Evolutionary conservation across 2,113 vertebrate species (phyloP).

Genomic region (Daboia siamensis): DNA sequence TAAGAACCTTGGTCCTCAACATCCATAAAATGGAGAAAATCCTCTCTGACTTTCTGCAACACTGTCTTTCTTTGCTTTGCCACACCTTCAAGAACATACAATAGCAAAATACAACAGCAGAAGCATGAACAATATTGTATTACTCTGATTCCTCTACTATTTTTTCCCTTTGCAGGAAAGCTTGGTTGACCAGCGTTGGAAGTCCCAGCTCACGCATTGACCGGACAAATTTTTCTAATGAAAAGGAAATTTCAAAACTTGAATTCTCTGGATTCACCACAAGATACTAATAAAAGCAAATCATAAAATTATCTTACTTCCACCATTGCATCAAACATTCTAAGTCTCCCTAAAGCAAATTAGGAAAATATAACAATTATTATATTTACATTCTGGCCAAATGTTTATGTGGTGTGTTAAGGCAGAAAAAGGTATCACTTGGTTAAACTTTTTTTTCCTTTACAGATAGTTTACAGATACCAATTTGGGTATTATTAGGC

Average conservation of each 20-base stretch:
- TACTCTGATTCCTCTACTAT: constrained; percentile 19
- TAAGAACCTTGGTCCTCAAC: background rate
- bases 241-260: constrained; percentile 80
- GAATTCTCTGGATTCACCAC: constrained; percentile 84
- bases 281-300: constrained; percentile 70
- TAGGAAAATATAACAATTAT: constrained; percentile 27
- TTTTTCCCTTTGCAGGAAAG: constrained; percentile 74
- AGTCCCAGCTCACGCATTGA: constrained; percentile 87
- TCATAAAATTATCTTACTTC: background rate
- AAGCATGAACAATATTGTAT: background rate
- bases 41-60: background rate
- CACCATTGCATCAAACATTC: background rate
- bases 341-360: constrained; percentile 31
- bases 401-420: background rate
- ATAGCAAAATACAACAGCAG: background rate
- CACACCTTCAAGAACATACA: background rate
- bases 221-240: constrained; percentile 77
- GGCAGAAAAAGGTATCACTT: background rate
- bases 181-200: constrained; percentile 83
- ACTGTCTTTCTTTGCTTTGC: background rate
- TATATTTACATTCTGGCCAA: constrained; percentile 21
- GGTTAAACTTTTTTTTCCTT: background rate
- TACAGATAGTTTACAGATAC: background rate
- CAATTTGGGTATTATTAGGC: background rate
- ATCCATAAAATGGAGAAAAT: background rate